Evolutionary conservation across 2,113 vertebrate genomes (phyloP).

Genomic region (Solea solea): DNA sequence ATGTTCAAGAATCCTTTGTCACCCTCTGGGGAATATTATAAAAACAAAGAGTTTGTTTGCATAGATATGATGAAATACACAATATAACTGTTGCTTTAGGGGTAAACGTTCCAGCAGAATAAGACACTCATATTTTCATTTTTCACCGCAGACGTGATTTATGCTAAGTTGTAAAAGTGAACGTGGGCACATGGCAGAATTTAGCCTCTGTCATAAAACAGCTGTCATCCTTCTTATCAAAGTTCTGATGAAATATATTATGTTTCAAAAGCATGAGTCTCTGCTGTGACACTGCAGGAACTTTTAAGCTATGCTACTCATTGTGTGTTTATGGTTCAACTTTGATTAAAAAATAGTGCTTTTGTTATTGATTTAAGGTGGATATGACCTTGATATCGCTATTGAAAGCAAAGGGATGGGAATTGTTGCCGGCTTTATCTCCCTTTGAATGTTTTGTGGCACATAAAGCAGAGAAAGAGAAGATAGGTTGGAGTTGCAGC

Average conservation of each 20-base stretch:
- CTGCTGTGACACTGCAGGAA: not conserved
- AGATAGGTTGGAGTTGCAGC: constrained; percentile 5
- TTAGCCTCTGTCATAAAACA: not conserved
- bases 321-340: constrained; percentile 3
- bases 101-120: not conserved
- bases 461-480: not conserved
- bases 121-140: not conserved
- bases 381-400: constrained; percentile 25
- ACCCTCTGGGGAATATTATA: not conserved
- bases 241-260: not conserved
- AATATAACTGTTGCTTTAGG: not conserved
- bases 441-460: not conserved
- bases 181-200: not conserved
- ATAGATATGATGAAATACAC: constrained; percentile 2
- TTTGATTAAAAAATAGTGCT: not conserved
- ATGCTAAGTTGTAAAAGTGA: constrained; percentile 4
- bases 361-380: constrained; percentile 25
- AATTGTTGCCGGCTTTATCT: not conserved
- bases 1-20: no score
- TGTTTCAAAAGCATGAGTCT: not conserved
- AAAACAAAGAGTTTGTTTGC: not conserved
- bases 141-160: not conserved
- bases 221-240: not conserved
- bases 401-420: constrained; percentile 7
- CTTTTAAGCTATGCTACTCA: constrained; percentile 8